phyloP scores from a whole-genome alignment of 2,113 vertebrate genomes.

The Megaceryle torquata region DNA sequence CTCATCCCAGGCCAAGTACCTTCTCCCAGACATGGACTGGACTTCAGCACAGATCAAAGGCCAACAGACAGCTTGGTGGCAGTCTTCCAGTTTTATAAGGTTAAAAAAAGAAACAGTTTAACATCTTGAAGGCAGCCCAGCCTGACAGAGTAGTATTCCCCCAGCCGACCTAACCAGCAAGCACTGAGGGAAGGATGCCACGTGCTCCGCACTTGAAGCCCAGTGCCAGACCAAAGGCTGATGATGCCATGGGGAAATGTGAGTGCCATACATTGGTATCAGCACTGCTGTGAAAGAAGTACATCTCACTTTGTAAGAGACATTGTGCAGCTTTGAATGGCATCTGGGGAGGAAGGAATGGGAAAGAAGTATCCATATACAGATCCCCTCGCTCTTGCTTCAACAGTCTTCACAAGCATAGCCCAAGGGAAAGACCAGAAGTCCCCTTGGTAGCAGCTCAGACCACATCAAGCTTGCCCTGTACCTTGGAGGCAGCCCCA shows the following conservation, averaged over 20 bases:
- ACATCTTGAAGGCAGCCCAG: not conserved
- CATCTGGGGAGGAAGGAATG: not conserved
- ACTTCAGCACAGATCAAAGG: not conserved
- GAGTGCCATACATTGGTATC: accelerated
- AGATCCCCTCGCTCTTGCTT: not conserved
- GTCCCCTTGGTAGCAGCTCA: not conserved
- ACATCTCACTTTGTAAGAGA: not conserved
- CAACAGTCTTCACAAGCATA: not conserved
- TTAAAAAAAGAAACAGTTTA: not conserved
- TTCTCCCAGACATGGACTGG: not conserved
- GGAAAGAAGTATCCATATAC: not conserved
- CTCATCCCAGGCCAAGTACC: not conserved
- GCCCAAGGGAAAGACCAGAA: not conserved
- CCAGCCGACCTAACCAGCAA: not conserved
- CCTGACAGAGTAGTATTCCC: not conserved
- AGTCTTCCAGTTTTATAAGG: not conserved
- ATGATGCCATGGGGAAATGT: not conserved
- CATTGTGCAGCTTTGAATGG: not conserved
- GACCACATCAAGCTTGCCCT: not conserved
- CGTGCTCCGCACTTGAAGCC: not conserved
- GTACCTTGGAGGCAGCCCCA: not conserved
- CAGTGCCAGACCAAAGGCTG: not conserved
- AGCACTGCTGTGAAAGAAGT: not conserved
- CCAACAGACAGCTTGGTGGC: not conserved
- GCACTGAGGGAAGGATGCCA: not conserved